phyloP scores from a whole-genome alignment of 2,797 vertebrate species.

The Rhynchotus rufescens region DNA sequence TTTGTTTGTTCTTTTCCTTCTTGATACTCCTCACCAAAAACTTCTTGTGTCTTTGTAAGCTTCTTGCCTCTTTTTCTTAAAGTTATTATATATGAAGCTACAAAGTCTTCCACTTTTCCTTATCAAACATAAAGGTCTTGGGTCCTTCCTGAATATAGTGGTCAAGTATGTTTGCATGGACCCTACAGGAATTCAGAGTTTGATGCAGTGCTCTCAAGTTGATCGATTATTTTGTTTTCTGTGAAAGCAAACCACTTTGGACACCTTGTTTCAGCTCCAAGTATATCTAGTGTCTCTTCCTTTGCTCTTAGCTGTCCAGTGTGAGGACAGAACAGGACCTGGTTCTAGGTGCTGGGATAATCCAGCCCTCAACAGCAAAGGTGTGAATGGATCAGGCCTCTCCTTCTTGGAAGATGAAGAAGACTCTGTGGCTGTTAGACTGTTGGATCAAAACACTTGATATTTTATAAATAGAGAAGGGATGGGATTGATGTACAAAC shows the following conservation, averaged over 20 bases:
- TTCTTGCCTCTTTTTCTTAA: background rate
- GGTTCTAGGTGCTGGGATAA: background rate
- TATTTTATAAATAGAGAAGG: slow-evolving; percentile 43
- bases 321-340: background rate
- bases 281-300: background rate
- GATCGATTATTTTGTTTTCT: background rate
- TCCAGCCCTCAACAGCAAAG: background rate
- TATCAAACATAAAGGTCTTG: background rate
- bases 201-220: background rate
- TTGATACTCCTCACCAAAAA: background rate
- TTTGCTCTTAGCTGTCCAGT: background rate
- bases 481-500: slow-evolving; percentile 34
- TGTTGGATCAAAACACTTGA: slow-evolving; percentile 40
- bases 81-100: accelerated
- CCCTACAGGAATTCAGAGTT: background rate
- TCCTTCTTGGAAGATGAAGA: slow-evolving; percentile 32
- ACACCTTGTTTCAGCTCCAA: background rate
- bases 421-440: slow-evolving; percentile 14
- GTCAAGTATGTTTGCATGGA: background rate
- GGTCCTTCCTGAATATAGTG: background rate
- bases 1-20: background rate
- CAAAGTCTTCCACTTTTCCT: background rate
- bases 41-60: background rate
- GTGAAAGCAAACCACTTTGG: background rate
- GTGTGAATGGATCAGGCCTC: background rate